Base-by-base conservation (phyloP, 2,888 invertebrate species). In the Zootermopsis nevadensis region DNA sequence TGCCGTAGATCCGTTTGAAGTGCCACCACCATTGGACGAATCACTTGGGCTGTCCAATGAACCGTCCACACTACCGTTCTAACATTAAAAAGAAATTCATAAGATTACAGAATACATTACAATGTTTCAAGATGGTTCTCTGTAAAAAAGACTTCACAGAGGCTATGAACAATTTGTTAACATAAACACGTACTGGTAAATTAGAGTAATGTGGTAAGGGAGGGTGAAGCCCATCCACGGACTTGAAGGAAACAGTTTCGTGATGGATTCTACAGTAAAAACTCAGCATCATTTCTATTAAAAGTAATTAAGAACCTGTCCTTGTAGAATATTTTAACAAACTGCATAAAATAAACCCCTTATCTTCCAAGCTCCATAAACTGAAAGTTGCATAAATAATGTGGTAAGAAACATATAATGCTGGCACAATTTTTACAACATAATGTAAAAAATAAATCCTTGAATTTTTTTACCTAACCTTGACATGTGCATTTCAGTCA, bases 11-110 rank as follows among this genome's bases (percentile, higher is more conserved):
- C 42, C 48, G 24, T 27, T 74, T 48, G 76, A 74, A 30, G 42
- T 31, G 82, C 90, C 90, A 81, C 81, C 83, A 86, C 92, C 91
- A 90, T 92, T 91, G 86, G 92, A 92, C n/a, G 92, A 92, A 87
- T 92, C 92, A 80, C 91, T 91, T 67, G 91, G 90, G 87, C 91
- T 91, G 87, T 92, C 92, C 86, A 92, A 88, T 67, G 91, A 89
- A 30, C 90, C 90, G 85, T 90, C 90, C 80, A 90, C 84, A 81
- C 82, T 83, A 48, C 86, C 86, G 84, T 85, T 86, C 85, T 86
- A 84, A 38, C 80, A 60, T 48, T 80, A 77, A 42, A 30, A 30
- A n/a, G 30, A 27, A 77, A 30, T 27, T 22, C n/a, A 42, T 76
- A 15, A 76, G 33, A 33, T 31, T n/a, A 22, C 24, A 22, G 31